Base-by-base conservation (phyloP, 2,797 vertebrate genomes). In the Tolypeutes matacus region DNA sequence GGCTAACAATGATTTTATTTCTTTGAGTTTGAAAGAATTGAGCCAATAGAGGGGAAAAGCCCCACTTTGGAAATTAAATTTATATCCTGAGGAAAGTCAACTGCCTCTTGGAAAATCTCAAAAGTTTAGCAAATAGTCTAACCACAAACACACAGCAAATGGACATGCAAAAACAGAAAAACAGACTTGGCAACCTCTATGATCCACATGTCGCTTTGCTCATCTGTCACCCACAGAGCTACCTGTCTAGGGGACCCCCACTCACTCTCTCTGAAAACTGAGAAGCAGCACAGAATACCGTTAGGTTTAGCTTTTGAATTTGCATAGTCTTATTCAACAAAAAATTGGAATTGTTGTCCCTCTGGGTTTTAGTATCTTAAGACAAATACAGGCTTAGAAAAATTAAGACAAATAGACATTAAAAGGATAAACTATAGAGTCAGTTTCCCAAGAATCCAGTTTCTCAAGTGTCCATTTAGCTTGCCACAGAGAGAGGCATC, bases 41-140 rank as follows among this genome's bases (percentile, higher is more conserved):
- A 72, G 75, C 58, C 80, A 73, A 21, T 12, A 23, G 13, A 11
- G 23, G 51, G 49, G 27, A 51, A 39, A 6, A 3, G 23, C 20
- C 84, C 49, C 25, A 13, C 67, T n/a, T 39, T 78, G 62, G 76
- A 86, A 86, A 94, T 75, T 39, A 14, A 60, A 83, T 83, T 87
- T 90, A 8, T 39, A 80, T 27, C 23, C 39, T 56, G 25, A 78
- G 53, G 27, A 72, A 76, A 88, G 51, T 70, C 34, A 31, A 20
- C 23, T 12, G 9, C 27, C 70, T 49, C 56, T 81, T 15, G 53
- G 85, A 53, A 82, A 53, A 77, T 60, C 53, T 72, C 88, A 95
- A 67, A 58, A 64, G 20, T 25, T 34, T 14, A 15, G 51, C 15
- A 31, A 67, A 69, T 21, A 39, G 3, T 20, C 42, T 77, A 42